Evolutionary conservation across 1,140 invertebrate species (phyloP).

Genomic region (Caenorhabditis inopinata): DNA sequence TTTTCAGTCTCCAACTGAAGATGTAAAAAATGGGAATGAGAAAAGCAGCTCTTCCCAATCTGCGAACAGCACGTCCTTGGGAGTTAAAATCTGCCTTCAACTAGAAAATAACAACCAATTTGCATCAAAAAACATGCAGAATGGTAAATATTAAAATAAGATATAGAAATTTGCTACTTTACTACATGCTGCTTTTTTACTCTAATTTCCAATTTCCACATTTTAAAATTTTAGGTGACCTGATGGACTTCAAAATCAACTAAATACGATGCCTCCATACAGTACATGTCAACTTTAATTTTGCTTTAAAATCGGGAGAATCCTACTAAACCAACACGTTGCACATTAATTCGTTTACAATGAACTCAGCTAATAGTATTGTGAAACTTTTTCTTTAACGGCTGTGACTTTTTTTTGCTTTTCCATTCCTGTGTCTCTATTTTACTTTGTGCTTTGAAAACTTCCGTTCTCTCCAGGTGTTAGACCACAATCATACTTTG

Average conservation of each 20-base stretch:
- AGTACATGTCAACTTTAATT: constrained; percentile 24
- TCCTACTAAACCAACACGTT: neutral
- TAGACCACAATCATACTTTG: neutral
- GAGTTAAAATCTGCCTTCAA: constrained; percentile 17
- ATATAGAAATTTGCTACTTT: too few species aligned
- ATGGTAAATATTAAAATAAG: neutral
- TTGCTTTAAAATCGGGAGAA: constrained; percentile 29
- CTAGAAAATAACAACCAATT: constrained; percentile 21
- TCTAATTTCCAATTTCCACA: neutral
- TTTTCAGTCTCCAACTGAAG: constrained; percentile 23
- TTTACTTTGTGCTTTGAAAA: neutral
- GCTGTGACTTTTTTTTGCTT: constrained; percentile 3
- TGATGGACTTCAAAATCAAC: constrained; percentile 26
- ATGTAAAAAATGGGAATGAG: constrained; percentile 25
- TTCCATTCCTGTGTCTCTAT: neutral
- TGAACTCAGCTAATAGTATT: neutral
- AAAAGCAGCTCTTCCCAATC: neutral
- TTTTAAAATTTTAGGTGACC: neutral
- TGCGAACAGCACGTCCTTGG: constrained; percentile 1
- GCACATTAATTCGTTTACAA: neutral
- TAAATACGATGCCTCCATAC: constrained; percentile 32
- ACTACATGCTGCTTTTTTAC: too few species aligned
- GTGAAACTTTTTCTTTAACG: neutral
- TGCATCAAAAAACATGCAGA: constrained; percentile 12
- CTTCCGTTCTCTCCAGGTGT: neutral